These are phyloP conservation scores for Steatornis caripensis DNA, from an alignment of 2,113 vertebrate species.

Conservation along the genomic window DNA sequence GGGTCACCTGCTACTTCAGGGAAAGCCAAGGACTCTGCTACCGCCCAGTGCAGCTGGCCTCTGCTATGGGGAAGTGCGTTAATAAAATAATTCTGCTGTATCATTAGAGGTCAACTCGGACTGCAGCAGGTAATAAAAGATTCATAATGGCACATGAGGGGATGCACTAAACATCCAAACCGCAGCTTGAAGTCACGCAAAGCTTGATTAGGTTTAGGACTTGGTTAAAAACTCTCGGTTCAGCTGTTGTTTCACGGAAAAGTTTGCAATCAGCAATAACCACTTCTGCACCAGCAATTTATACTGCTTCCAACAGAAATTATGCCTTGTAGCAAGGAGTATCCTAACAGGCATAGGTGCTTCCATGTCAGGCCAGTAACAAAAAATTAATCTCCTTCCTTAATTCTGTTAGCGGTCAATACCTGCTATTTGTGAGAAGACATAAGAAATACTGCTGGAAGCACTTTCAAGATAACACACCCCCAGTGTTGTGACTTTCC, in stretches of 20 bases:
- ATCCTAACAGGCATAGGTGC: not conserved
- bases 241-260: not conserved
- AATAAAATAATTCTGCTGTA: constrained; percentile 33
- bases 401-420: not conserved
- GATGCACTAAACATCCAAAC: constrained; percentile 6
- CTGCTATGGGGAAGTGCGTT: not conserved
- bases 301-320: not conserved
- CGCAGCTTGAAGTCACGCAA: not conserved
- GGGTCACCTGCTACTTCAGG: not conserved
- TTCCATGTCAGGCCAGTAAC: not conserved
- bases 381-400: constrained; percentile 21
- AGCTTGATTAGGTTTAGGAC: not conserved
- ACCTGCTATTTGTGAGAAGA: not conserved
- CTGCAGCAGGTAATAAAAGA: constrained; percentile 19
- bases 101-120: constrained; percentile 35
- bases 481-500: not conserved
- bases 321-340: constrained; percentile 5
- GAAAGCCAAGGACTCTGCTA: not conserved
- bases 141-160: constrained; percentile 33
- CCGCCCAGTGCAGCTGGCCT: not conserved
- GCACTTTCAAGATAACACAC: not conserved
- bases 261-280: not conserved
- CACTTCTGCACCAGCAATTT: not conserved
- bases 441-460: not conserved
- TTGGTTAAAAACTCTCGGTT: not conserved